Base-by-base conservation (phyloP, 2,113 vertebrate genomes). In the Coptodon bakossiorum region DNA sequence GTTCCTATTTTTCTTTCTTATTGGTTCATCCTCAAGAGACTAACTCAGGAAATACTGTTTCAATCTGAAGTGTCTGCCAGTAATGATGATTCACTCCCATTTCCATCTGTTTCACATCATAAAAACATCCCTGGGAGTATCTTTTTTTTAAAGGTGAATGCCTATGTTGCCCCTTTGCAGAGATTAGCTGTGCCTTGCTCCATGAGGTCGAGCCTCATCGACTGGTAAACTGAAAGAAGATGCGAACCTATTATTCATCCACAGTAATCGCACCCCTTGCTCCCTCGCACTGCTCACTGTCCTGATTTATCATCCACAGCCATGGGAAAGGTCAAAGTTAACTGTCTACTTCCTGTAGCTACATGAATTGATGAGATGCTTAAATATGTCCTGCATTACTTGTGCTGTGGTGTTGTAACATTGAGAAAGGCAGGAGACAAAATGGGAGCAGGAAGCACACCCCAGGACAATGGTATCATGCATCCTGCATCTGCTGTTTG, bases 281-380 rank as follows among this genome's bases (percentile, higher is more conserved):
- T 89, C 90, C 83, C 81, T 59, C 56, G 31, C 52, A 84, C 9
- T 2, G 7, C 57, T 83, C 54, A 10, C 24, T n/a, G n/a, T 76
- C 83, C 53, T 9, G 13, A 43, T 88, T 89, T 82, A 91, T 89
- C 63, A 3, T 66, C 27, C 11, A 14, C 52, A 48, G 34, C 36
- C 86, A 85, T 84, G 90, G 80, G 88, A 94, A 80, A 88, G 93
- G 88, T 91, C 87, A 89, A 68, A 80, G 83, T 54, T 79, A 36
- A 82, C 29, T 24, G 43, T 80, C 87, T 78, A 45, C 31, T 81
- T 84, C 80, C 83, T 54, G 24, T 12, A 36, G 71, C 54, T 40
- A 24, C 38, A 17, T 52, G 17, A 68, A 71, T 84, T 36, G 27
- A 57, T n/a, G 11, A 48, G 40, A 36, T 34, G n/a, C 34, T 79